phyloP scores from a whole-genome alignment of 1,140 invertebrate species.

The Drosophila rufa region DNA sequence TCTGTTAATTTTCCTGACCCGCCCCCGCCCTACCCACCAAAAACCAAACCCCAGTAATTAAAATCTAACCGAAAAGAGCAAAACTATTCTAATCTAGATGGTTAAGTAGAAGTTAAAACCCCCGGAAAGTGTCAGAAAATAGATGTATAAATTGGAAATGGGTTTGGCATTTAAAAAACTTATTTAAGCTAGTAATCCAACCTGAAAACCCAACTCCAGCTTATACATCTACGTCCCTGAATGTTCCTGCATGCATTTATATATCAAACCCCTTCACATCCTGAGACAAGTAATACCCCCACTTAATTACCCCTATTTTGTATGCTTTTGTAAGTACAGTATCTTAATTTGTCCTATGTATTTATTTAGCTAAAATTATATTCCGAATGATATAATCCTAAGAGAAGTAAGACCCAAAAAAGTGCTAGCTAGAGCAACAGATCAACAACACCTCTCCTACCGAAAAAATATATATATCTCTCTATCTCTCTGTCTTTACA shows the following conservation, averaged over 20 bases:
- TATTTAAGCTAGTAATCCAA: background rate
- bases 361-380: constrained; percentile 28
- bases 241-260: constrained; percentile 43
- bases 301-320: constrained; percentile 34
- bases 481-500: constrained; percentile 36
- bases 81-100: constrained; percentile 38
- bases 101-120: constrained; percentile 38
- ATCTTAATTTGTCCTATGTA: constrained; percentile 28
- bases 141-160: constrained; percentile 15
- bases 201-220: background rate
- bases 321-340: constrained; percentile 61
- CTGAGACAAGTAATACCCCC: constrained; percentile 42
- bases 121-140: constrained; percentile 11
- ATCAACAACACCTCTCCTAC: constrained; percentile 85
- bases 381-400: constrained; percentile 64
- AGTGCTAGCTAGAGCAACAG: constrained; percentile 79
- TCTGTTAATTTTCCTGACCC: constrained; percentile 35
- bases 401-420: constrained; percentile 60
- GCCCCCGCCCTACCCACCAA: constrained; percentile 3
- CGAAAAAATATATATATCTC: constrained; percentile 45
- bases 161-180: background rate
- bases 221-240: constrained; percentile 40
- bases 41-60: constrained; percentile 19
- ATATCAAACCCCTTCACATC: constrained; percentile 16
- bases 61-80: constrained; percentile 41